Base-by-base conservation (phyloP, 2,888 invertebrate genomes). In the Campoletis raptor region DNA sequence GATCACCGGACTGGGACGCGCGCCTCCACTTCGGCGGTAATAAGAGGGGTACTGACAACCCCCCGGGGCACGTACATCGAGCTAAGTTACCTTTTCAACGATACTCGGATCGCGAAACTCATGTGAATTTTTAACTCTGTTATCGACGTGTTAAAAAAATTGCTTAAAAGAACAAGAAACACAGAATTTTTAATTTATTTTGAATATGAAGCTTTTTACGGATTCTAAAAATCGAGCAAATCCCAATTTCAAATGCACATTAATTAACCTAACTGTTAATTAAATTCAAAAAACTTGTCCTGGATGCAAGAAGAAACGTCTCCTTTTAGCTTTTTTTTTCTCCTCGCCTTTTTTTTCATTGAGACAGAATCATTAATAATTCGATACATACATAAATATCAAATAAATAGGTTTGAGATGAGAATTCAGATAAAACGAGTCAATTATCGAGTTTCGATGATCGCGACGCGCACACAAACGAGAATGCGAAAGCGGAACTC, bases 41-140 rank as follows among this genome's bases (percentile, higher is more conserved):
- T 84, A 79, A 84, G 79, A 54, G 84, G 79, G 84, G 79, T 84
- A 84, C 84, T 57, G 79, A 76, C 73, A 61, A 69, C 40, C 69
- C 72, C 72, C 37, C 54, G 61, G 74, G 84, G 79, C 84, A 79
- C 61, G 69, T 42, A 48, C 74, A 74, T 74, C 61, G 74, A 80
- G 40, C 74, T 45, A 74, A 52, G 73, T 84, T 80, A 69, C 66
- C 74, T 69, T 80, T 76, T 74, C 84, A 80, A 80, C 57, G 69
- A 69, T 70, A 61, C 74, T 61, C 73, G 45, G 54, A n/a, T 66
- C 72, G 24, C 30, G 64, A 6, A 66, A 78, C 45, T 36, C 72
- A 42, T 18, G 37, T 64, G 48, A 69, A 7, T 12, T n/a, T 24
- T 36, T 64, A 12, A 15, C 61, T 12, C 64, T 64, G 64, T 6